phyloP scores from a whole-genome alignment of 2,797 vertebrate genomes.

The Leuciscus waleckii region DNA sequence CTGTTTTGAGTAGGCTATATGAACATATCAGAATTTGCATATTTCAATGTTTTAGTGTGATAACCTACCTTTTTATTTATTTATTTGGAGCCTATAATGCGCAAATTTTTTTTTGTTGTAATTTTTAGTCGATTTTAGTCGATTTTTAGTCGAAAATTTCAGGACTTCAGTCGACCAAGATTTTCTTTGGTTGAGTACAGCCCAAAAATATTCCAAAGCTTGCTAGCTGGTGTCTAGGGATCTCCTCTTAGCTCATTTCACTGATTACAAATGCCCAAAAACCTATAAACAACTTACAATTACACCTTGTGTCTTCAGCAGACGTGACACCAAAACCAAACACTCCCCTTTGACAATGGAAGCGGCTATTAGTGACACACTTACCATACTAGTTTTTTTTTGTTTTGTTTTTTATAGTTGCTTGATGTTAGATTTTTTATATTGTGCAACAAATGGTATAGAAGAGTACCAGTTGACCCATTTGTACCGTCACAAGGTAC shows the following conservation, averaged over 20 bases:
- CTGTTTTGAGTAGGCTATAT: too few relatives aligned
- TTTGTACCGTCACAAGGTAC: background rate
- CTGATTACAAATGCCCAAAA: background rate
- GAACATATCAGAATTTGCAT: too few relatives aligned
- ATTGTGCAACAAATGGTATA: background rate
- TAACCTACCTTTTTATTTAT: too few relatives aligned
- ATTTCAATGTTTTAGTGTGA: too few relatives aligned
- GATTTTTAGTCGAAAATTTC: too few relatives aligned
- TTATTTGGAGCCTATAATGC: too few relatives aligned
- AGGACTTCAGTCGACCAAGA: too few relatives aligned
- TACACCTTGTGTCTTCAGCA: background rate
- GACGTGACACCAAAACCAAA: background rate
- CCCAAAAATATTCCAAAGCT: conserved; percentile 81
- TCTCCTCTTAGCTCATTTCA: conserved; percentile 53
- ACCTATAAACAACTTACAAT: background rate
- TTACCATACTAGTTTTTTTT: background rate
- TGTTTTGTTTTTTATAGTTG: background rate
- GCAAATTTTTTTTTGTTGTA: too few relatives aligned
- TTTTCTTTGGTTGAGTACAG: too few relatives aligned
- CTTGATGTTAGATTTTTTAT: background rate
- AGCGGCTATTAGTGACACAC: background rate
- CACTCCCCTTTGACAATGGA: background rate
- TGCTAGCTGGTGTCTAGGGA: conserved; percentile 74
- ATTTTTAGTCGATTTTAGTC: too few relatives aligned
- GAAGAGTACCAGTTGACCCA: background rate